Evolutionary conservation across 2,113 vertebrate genomes (phyloP), one percentile per base, ranked within the genome.

Genomic region (Megaceryle maxima): DNA sequence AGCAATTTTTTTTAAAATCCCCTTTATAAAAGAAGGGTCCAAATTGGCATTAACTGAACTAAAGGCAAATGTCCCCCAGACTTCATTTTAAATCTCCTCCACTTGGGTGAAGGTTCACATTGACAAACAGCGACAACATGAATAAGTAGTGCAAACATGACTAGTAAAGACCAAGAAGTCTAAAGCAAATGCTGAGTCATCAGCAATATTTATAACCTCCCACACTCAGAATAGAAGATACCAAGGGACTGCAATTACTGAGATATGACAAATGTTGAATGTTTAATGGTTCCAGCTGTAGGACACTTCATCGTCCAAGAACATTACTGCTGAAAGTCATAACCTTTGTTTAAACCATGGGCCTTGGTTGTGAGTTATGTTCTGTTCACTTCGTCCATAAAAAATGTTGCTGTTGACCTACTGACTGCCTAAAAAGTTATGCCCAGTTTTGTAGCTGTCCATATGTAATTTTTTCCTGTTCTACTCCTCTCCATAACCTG

Each of bases 121-220:
- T 60, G 87, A 51, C 13, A 29, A 92, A 46, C 16, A 43, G 57
- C 17, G 77, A 93, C 69, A 66, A 81, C 22, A 33, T 4, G 83
- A 87, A 50, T 69, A 83, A 94, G 55, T 41, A 56, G 53, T 66
- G 87, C 83, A 94, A 89, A 94, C 83, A 95, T 0, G 44, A 35
- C 80, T 79, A 39, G 60, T 50, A 81, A 93, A 93, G 82, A 83
- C 79, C 66, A 56, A 78, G 60, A 82, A 72, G 48, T 57, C 88
- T 76, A 90, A 93, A 89, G 94, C 83, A 95, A 96, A 89, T 92
- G 96, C 88, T 94, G 96, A 95, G 13, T 95, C 96, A 95, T 92
- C 88, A 92, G 60, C 88, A 96, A 69, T 82, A 94, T 94, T 96
- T 97, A 84, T 95, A 92, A 94, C 70, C 75, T 89, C 67, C 77